Evolutionary conservation across 2,113 vertebrate genomes (phyloP).

Genomic region (Puma concolor): DNA sequence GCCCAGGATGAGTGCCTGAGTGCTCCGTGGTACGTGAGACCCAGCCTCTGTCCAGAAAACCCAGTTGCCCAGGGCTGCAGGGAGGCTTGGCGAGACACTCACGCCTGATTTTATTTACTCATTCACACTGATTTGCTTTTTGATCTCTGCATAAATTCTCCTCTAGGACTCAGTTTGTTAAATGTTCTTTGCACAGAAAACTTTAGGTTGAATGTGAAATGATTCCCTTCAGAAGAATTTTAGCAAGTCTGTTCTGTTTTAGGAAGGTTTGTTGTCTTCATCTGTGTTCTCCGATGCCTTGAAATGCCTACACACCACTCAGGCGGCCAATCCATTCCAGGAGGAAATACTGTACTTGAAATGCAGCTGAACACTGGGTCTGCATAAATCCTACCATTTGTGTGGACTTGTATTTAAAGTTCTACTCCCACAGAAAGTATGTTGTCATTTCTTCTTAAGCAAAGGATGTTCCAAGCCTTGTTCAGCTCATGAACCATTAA

Average conservation of each 20-base stretch:
- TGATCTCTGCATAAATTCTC: slow-evolving; percentile 54
- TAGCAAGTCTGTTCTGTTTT: slow-evolving; percentile 56
- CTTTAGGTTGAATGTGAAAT: slow-evolving; percentile 56
- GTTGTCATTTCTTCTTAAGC: slow-evolving; percentile 55
- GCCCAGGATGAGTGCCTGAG: neutral
- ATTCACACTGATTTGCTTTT: slow-evolving; percentile 38
- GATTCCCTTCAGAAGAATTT: slow-evolving; percentile 58
- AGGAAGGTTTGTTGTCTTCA: slow-evolving; percentile 59
- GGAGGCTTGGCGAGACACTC: neutral
- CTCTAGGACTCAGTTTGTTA: slow-evolving; percentile 57
- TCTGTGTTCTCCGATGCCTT: slow-evolving; percentile 58
- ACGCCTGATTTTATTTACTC: slow-evolving; percentile 45
- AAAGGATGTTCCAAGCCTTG: slow-evolving; percentile 40
- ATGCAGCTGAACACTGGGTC: slow-evolving; percentile 11
- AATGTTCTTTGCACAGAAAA: slow-evolving; percentile 69
- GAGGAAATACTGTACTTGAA: slow-evolving; percentile 37
- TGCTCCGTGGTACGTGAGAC: neutral
- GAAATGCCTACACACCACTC: slow-evolving; percentile 45
- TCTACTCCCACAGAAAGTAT: slow-evolving; percentile 67
- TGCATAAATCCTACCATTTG: slow-evolving; percentile 45
- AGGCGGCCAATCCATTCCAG: neutral
- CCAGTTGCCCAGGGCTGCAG: neutral
- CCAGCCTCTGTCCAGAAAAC: neutral
- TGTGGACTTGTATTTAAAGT: slow-evolving; percentile 58
- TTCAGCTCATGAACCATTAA: slow-evolving; percentile 1